Conservation (phyloP, 2,797 vertebrate genomes). For the Serranus cabrilla region DNA sequence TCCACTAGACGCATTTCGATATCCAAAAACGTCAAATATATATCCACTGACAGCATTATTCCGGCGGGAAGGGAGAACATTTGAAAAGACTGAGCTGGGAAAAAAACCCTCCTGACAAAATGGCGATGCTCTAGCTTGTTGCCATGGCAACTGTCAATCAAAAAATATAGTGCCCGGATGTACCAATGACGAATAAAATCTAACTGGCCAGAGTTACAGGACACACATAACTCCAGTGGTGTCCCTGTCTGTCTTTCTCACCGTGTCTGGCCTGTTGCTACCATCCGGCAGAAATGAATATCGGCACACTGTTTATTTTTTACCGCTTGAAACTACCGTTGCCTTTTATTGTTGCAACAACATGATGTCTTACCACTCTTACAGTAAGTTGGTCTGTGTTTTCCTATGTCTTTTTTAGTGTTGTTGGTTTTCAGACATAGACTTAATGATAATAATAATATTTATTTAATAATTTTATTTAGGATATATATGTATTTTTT, state of each 20-base stretch:
- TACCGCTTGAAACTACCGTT: neutral
- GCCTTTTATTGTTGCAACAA: neutral
- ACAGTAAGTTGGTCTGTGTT: neutral
- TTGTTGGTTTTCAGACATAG: neutral
- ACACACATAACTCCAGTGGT: constrained; percentile 55
- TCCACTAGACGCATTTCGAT: constrained; percentile 77
- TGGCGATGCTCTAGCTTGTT: constrained; percentile 89
- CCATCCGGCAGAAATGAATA: constrained; percentile 5
- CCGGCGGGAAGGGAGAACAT: constrained; percentile 90
- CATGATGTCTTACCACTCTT: neutral
- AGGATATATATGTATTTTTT: no score
- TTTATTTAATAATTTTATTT: no score
- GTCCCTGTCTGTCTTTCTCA: constrained; percentile 43
- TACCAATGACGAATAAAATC: constrained; percentile 85
- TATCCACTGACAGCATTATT: constrained; percentile 86
- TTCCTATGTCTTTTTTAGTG: neutral
- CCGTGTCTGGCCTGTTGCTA: constrained; percentile 54
- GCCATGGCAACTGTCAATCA: constrained; percentile 91
- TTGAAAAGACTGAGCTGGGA: constrained; percentile 86
- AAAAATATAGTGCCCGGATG: constrained; percentile 85
- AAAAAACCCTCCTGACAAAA: constrained; percentile 89
- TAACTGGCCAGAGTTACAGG: constrained; percentile 72
- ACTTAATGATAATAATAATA: neutral
- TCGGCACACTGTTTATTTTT: neutral
- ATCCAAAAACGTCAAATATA: constrained; percentile 81